Percentiles rank a stretch among this genome's conserved stretches.
Conservation (phyloP, 2,797 vertebrate species). For the Borostomias antarcticus region DNA sequence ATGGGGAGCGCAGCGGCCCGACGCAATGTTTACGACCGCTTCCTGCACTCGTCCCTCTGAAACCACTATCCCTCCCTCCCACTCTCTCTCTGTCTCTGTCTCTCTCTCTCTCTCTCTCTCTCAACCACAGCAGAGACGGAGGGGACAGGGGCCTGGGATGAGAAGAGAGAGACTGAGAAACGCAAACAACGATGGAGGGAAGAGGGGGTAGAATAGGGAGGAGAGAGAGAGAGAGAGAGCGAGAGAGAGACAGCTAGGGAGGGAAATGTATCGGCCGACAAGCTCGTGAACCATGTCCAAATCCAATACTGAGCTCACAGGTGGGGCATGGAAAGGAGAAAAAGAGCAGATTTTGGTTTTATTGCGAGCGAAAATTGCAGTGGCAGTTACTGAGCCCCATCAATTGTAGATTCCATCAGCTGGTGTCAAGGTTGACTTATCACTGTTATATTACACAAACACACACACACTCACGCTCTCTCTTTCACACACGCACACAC, state of each 20-base stretch:
- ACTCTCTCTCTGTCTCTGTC: background rate
- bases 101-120: too few relatives aligned
- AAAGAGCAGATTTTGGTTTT: conserved; percentile 43
- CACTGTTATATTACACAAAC: conserved; percentile 23
- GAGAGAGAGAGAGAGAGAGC: conserved; percentile 3
- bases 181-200: conserved; percentile 2
- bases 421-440: conserved; percentile 63
- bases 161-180: conserved; percentile 33
- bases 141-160: background rate
- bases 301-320: conserved; percentile 34
- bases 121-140: background rate
- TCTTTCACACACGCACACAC: conserved; percentile 26
- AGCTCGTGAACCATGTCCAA: conserved; percentile 27
- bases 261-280: conserved; percentile 23
- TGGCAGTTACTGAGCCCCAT: conserved; percentile 58
- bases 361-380: conserved; percentile 63
- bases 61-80: background rate
- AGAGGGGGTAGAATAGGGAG: conserved; percentile 8
- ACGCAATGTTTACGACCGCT: conserved; percentile 18
- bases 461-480: conserved; percentile 19
- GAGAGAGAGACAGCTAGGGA: conserved; percentile 16
- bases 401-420: conserved; percentile 67
- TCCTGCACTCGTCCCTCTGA: conserved; percentile 35
- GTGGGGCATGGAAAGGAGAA: conserved; percentile 8
- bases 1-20: conserved; percentile 20